Evolutionary conservation across 2,113 vertebrate genomes (phyloP).

Genomic region (Callocephalon fimbriatum): DNA sequence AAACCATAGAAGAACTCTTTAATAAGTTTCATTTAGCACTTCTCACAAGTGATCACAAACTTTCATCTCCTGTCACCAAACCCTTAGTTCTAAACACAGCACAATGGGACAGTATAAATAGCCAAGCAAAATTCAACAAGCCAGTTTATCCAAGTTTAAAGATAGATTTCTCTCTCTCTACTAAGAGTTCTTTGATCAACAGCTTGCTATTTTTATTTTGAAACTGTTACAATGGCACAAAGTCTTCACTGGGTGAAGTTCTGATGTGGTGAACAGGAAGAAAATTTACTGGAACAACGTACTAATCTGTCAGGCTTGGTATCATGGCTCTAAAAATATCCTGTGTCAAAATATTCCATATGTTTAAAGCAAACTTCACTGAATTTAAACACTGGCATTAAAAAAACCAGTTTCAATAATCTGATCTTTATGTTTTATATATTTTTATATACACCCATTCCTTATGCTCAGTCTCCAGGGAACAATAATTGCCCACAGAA

Average conservation of each 20-base stretch:
- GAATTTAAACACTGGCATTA: neutral
- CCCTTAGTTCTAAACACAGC: neutral
- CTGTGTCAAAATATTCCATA: neutral
- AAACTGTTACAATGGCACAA: neutral
- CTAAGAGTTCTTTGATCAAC: neutral
- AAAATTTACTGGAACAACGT: neutral
- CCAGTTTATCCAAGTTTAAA: neutral
- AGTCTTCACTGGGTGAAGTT: neutral
- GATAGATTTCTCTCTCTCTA: neutral
- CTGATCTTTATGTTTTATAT: neutral
- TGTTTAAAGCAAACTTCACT: neutral
- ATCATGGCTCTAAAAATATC: neutral
- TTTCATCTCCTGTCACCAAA: slow-evolving; percentile 9
- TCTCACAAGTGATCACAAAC: neutral
- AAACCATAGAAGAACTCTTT: slow-evolving; percentile 1
- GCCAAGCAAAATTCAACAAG: neutral
- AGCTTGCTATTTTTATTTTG: neutral
- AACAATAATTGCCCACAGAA: neutral
- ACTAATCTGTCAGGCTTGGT: neutral
- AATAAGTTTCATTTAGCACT: slow-evolving; percentile 46
- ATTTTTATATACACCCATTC: neutral
- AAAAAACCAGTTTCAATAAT: neutral
- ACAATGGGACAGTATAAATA: neutral
- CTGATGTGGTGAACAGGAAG: neutral
- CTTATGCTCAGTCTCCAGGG: neutral